These are phyloP conservation scores for Meloe dianella DNA, from an alignment of 2,888 invertebrate species.

Conservation along the genomic window DNA sequence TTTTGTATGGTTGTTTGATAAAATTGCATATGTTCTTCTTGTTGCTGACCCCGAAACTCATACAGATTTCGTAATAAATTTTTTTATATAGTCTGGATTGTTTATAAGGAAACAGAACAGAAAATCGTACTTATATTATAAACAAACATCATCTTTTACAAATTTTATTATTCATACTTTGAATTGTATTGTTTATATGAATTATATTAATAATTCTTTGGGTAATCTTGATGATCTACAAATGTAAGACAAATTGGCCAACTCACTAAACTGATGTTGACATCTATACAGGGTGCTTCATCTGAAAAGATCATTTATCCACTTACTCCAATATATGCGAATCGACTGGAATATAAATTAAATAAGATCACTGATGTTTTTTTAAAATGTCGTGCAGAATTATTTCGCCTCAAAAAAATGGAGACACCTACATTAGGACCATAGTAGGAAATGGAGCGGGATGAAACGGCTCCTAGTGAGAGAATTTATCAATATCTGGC, in stretches of 20 bases:
- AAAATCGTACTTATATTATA: neutral
- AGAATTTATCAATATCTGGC: too few relatives aligned
- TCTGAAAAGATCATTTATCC: neutral
- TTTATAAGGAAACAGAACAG: slow-evolving; percentile 20
- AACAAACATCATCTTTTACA: neutral
- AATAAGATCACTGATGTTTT: too few relatives aligned
- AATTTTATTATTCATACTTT: neutral
- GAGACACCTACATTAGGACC: too few relatives aligned
- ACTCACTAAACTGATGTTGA: neutral
- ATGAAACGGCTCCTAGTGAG: too few relatives aligned
- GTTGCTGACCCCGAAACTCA: slow-evolving; percentile 6
- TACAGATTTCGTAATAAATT: slow-evolving; percentile 19
- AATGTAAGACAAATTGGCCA: neutral
- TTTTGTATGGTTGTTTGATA: neutral
- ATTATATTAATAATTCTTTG: neutral
- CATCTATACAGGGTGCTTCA: neutral
- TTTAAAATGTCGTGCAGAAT: too few relatives aligned
- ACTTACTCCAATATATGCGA: too few relatives aligned
- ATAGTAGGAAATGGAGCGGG: too few relatives aligned
- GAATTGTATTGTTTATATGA: neutral
- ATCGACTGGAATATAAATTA: too few relatives aligned
- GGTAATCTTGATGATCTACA: neutral
- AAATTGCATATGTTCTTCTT: neutral
- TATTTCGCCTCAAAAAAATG: too few relatives aligned
- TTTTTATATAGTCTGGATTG: slow-evolving; percentile 19